Conservation (phyloP, 2,113 vertebrate species). For the Oncorhynchus tshawytscha region DNA sequence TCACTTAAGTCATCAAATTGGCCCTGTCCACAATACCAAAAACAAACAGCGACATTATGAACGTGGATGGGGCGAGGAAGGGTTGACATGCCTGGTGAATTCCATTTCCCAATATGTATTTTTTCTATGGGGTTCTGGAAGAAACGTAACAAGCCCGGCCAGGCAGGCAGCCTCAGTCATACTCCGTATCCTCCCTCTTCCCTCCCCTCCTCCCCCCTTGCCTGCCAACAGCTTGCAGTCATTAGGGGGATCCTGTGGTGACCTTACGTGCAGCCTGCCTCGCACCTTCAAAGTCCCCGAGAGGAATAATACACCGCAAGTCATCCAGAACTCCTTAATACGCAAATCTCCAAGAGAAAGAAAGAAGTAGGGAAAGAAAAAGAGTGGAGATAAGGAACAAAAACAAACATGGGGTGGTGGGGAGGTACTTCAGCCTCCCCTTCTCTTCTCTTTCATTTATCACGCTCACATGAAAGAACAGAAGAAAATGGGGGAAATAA, state of each 20-base stretch:
- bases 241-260: conserved; percentile 75
- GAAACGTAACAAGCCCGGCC: not conserved
- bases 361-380: conserved; percentile 10
- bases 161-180: conserved; percentile 28
- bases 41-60: conserved; percentile 57
- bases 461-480: not conserved
- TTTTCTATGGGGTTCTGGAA: not conserved
- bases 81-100: not conserved
- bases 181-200: conserved; percentile 44
- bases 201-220: conserved; percentile 30
- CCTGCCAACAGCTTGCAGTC: conserved; percentile 75
- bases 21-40: conserved; percentile 30
- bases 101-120: conserved; percentile 25
- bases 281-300: conserved; percentile 73
- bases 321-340: conserved; percentile 74
- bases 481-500: conserved; percentile 12
- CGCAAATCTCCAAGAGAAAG: conserved; percentile 57
- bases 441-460: not conserved
- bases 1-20: conserved; percentile 34
- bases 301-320: conserved; percentile 73
- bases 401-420: conserved; percentile 32
- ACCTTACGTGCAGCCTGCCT: conserved; percentile 73
- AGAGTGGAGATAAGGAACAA: conserved; percentile 34
- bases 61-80: conserved; percentile 37
- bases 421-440: conserved; percentile 9